Percentiles rank a stretch among this genome's conserved stretches.
Conservation (phyloP, 2,113 vertebrate species). For the Engraulis encrasicolus region DNA sequence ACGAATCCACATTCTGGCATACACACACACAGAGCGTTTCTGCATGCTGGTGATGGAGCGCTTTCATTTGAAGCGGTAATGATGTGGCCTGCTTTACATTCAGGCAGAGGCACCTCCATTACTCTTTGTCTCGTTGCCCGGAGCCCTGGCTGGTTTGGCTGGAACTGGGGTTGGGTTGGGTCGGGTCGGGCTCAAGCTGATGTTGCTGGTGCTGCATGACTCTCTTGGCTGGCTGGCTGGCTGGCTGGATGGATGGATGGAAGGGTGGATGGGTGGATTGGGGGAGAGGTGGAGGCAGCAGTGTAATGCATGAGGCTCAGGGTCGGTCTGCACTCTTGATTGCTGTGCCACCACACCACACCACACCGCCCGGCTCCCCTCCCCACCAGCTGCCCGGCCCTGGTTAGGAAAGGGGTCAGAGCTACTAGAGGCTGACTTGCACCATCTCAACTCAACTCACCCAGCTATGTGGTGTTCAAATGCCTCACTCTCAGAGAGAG, state of each 20-base stretch:
- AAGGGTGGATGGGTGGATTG: no score
- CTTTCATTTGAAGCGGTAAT: conserved; percentile 13
- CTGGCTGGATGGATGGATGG: neutral
- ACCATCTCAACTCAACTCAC: neutral
- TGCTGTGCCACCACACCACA: no score
- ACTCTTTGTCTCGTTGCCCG: conserved; percentile 3
- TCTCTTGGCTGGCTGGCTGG: neutral
- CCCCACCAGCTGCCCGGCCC: neutral
- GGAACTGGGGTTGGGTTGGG: neutral
- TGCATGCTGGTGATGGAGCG: conserved; percentile 2
- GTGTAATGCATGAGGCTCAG: neutral
- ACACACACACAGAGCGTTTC: neutral
- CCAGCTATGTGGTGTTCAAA: neutral
- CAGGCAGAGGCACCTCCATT: conserved; percentile 1
- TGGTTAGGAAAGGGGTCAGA: conserved; percentile 6
- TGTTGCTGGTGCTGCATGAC: neutral
- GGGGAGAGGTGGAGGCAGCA: neutral
- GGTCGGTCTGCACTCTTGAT: neutral
- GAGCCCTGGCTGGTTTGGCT: neutral
- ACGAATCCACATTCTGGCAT: conserved; percentile 28
- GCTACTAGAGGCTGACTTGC: neutral
- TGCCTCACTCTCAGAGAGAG: neutral
- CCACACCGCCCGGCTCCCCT: neutral
- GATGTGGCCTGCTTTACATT: conserved; percentile 17
- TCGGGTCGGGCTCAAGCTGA: neutral